Evolutionary conservation across 35 echinoderm and acorn worm species (phyloP).

Genomic region (Amphiura filiformis): DNA sequence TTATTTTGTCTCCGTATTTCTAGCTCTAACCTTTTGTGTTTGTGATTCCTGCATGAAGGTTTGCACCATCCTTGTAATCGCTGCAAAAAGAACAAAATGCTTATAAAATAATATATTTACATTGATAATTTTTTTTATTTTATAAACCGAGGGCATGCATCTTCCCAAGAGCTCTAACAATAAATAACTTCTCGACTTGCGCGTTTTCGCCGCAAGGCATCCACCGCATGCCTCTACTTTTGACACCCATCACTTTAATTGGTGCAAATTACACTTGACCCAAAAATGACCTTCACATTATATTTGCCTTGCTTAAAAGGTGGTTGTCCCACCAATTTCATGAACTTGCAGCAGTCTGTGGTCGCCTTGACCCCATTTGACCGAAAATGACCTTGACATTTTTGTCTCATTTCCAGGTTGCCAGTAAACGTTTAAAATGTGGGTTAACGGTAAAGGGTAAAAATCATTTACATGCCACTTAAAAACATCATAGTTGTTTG

Average conservation of each 20-base stretch:
- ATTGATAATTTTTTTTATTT: background rate
- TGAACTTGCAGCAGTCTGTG: background rate
- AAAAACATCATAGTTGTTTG: background rate
- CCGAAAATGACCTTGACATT: background rate
- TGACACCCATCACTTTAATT: background rate
- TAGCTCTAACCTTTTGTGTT: constrained; percentile 14
- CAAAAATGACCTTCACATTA: too few relatives aligned
- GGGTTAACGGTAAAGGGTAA: background rate
- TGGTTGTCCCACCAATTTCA: too few relatives aligned
- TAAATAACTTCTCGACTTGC: too few relatives aligned
- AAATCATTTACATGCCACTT: background rate
- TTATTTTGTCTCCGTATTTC: too few relatives aligned
- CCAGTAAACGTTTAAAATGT: too few relatives aligned
- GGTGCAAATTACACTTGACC: background rate
- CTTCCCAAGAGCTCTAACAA: background rate
- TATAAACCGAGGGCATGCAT: background rate
- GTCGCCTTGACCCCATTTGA: background rate
- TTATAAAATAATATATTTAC: background rate
- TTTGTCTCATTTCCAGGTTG: too few relatives aligned
- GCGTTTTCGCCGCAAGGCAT: too few relatives aligned
- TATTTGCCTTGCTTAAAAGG: too few relatives aligned
- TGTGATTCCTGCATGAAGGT: constrained; percentile 30
- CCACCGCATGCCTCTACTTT: too few relatives aligned
- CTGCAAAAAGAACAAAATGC: background rate
- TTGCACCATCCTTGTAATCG: background rate